Base-by-base conservation (phyloP, 2,888 invertebrate species). In the Belgica antarctica region DNA sequence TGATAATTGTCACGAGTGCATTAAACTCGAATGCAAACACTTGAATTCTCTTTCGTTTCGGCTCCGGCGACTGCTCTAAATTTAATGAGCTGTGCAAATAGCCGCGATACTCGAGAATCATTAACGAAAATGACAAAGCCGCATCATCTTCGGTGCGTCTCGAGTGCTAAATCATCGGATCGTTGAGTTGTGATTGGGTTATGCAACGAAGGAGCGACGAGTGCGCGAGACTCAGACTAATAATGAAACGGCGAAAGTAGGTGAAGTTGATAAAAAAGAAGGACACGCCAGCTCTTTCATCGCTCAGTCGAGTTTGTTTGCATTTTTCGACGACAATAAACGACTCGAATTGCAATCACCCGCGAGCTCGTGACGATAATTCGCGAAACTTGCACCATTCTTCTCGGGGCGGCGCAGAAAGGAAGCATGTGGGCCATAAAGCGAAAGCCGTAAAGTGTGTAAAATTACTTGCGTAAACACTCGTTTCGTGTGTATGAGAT, bases 1-100 rank as follows among this genome's bases (percentile, higher is more conserved):
- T 66, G 65, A 66, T 27, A 12, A 15, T n/a, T n/a, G 41, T 41
- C 41, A 19, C 19, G 65, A 66, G 47, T 66, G 47, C 65, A 62
- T n/a, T 62, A 31, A 31, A 62, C 62, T 62, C 22, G 34, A 34
- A 28, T 10, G 1, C n/a, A 22, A 52, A 52, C 52, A 52, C 52
- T 52, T 52, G 17, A 52, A 52, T 52, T 17, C 52, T 52, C 34
- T 52, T 12, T 34, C 34, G 41, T 52, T 22, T 52, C n/a, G 52
- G 52, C 52, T 52, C 17, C 17, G 52, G 12, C 3, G 7, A 41
- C 12, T 41, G 52, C 22, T 52, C 52, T 52, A 52, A 52, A 22
- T 52, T 52, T n/a, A 52, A 52, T 52, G 52, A 52, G 52, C 22
- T 41, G 19, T 17, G 52, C 17, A 52, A 52, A 52, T 52, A 52